Conservation (phyloP, 64 coral and sea anemone species). For the Stichodactyla helianthus region DNA sequence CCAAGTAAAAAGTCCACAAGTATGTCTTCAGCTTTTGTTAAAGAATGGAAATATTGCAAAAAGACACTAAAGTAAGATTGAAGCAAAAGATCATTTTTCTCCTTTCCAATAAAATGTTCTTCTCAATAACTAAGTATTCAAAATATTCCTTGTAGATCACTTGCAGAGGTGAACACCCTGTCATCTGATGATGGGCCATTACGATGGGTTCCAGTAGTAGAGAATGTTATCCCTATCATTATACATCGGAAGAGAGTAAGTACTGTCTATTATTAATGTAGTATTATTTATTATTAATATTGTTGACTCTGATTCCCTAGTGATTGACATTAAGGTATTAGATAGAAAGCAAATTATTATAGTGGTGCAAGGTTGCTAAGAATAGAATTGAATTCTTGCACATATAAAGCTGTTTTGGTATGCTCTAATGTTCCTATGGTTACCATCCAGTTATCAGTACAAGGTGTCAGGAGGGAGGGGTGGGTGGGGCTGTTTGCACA, state of each 20-base stretch:
- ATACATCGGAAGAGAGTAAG: constrained; percentile 73
- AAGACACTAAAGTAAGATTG: background rate
- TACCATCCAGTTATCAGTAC: no score
- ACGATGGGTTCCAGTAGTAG: constrained; percentile 91
- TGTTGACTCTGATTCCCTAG: no score
- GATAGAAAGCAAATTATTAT: no score
- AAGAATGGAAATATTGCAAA: background rate
- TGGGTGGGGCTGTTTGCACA: background rate
- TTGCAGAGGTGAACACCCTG: constrained; percentile 89
- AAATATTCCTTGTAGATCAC: constrained; percentile 41
- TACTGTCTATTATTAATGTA: background rate
- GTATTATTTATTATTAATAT: background rate
- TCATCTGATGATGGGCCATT: constrained; percentile 74
- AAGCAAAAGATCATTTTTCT: no score
- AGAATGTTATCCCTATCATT: constrained; percentile 86
- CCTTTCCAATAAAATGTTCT: background rate
- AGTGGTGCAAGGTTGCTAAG: no score
- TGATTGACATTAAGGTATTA: no score
- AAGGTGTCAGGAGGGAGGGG: background rate
- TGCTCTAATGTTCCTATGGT: no score
- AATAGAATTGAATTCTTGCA: no score
- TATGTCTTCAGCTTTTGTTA: background rate
- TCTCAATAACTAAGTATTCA: background rate
- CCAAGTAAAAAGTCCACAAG: background rate
- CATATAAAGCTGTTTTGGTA: no score